These are phyloP conservation scores for Perodicticus potto DNA, from an alignment of 2,797 vertebrate genomes.

Conservation along the genomic window DNA sequence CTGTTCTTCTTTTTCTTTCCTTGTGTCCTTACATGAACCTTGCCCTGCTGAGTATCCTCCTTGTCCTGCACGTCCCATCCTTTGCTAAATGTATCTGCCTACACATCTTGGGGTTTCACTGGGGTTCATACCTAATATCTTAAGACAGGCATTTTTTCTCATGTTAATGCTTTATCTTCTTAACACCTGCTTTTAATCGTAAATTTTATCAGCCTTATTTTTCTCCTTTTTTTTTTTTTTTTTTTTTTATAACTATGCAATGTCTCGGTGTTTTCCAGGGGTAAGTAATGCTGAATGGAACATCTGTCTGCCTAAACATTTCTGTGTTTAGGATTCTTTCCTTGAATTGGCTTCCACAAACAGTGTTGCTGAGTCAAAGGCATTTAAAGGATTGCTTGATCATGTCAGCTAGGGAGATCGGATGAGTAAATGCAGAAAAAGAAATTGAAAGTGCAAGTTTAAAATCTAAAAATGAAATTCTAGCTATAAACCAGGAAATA, in stretches of 20 bases:
- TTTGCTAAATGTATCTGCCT: fast-evolving
- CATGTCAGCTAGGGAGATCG: not conserved
- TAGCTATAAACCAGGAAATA: not conserved
- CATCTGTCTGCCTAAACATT: not conserved
- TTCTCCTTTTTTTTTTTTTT: not conserved
- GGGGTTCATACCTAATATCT: not conserved
- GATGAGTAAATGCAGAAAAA: not conserved
- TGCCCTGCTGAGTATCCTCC: not conserved
- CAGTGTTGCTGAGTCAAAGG: not conserved
- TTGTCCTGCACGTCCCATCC: no score
- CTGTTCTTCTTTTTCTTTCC: not conserved
- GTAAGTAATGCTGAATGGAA: not conserved
- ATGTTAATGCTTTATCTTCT: not conserved
- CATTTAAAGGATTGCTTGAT: not conserved
- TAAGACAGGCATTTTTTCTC: fast-evolving
- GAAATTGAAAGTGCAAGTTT: not conserved
- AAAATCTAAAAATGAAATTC: not conserved
- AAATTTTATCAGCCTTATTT: not conserved
- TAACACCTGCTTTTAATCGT: not conserved
- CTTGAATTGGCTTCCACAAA: not conserved
- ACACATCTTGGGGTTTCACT: no score
- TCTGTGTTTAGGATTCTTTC: not conserved
- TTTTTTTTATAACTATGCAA: not conserved
- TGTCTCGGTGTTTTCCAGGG: not conserved
- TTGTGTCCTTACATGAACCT: not conserved